Evolutionary conservation across 1,140 invertebrate genomes (phyloP).

Genomic region (Capitella teleta): DNA sequence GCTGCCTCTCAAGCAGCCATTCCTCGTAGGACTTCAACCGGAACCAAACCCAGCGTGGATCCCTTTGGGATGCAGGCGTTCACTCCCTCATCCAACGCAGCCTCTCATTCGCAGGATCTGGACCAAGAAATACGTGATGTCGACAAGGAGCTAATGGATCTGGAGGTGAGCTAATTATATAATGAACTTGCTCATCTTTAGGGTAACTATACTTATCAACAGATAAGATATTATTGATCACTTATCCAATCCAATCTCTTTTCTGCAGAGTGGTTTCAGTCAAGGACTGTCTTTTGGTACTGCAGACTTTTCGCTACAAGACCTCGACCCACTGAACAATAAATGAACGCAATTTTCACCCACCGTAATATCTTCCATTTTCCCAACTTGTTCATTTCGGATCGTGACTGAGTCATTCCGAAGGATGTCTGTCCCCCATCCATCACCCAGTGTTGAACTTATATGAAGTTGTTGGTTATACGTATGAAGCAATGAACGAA

Average conservation of each 20-base stretch:
- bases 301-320: slow-evolving; percentile 75
- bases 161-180: slow-evolving; percentile 53
- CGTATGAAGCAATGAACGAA: no score
- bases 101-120: slow-evolving; percentile 49
- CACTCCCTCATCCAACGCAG: slow-evolving; percentile 40
- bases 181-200: not conserved
- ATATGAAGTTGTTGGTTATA: no score
- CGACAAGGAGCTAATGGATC: slow-evolving; percentile 67
- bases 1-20: not conserved
- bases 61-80: slow-evolving; percentile 74
- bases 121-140: slow-evolving; percentile 62
- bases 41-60: slow-evolving; percentile 24
- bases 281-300: slow-evolving; percentile 64
- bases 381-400: no score
- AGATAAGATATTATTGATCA: not conserved
- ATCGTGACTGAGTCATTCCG: no score
- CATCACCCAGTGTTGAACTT: no score
- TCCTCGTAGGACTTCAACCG: not conserved
- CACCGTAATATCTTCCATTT: not conserved
- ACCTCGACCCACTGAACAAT: slow-evolving; percentile 58
- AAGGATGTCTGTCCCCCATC: no score
- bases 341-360: slow-evolving; percentile 1
- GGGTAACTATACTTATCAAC: not conserved
- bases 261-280: slow-evolving; percentile 63
- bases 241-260: not conserved